Conservation (phyloP, 2,113 vertebrate genomes). For the Charina bottae region DNA sequence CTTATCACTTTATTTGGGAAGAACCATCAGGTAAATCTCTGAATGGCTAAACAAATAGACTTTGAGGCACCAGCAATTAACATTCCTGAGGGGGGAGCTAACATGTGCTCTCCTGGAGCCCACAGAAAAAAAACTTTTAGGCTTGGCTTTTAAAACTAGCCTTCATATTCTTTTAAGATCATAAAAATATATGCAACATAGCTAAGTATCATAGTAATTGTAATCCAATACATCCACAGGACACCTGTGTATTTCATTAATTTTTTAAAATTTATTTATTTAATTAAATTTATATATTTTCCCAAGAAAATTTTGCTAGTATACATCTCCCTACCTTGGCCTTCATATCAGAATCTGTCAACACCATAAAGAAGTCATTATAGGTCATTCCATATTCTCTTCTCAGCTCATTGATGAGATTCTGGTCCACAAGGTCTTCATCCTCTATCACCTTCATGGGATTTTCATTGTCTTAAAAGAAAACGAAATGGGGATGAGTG, state of each 20-base stretch:
- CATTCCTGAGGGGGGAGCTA: no score
- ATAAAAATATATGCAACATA: no score
- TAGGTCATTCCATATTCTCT: constrained; percentile 94
- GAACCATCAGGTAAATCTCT: no score
- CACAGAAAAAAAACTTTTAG: no score
- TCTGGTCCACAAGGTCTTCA: constrained; percentile 91
- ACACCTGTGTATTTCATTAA: neutral
- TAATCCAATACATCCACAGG: neutral
- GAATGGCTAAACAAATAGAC: no score
- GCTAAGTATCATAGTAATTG: neutral
- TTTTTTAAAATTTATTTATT: no score
- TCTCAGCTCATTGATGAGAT: constrained; percentile 91
- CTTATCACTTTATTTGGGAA: no score
- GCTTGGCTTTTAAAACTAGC: no score
- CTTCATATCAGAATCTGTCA: constrained; percentile 92
- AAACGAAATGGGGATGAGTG: constrained; percentile 41
- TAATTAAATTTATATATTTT: no score
- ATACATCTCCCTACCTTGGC: constrained; percentile 81
- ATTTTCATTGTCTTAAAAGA: constrained; percentile 87
- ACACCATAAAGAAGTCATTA: constrained; percentile 95
- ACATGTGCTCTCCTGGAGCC: no score
- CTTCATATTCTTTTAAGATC: no score
- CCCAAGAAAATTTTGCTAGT: constrained; percentile 14
- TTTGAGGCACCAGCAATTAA: no score
- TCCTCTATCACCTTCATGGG: constrained; percentile 92